These are phyloP conservation scores for Patiria pectinifera DNA, from an alignment of 53 echinoderm and acorn worm genomes.

Conservation along the genomic window DNA sequence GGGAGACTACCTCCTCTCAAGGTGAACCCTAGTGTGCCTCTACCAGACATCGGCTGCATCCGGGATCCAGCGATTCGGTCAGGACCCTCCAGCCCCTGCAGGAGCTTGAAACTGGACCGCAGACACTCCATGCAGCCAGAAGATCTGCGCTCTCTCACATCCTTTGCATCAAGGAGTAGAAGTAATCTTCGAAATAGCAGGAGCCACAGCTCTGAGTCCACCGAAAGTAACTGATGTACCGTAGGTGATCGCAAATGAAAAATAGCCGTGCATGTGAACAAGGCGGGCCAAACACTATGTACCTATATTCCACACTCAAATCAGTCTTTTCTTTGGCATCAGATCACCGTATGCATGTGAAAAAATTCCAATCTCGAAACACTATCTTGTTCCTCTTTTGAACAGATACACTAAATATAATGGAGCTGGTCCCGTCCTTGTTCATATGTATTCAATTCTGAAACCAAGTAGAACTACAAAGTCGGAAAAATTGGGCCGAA, in stretches of 20 bases:
- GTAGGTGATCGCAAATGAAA: background rate
- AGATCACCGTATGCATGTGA: too few relatives aligned
- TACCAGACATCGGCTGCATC: slow-evolving; percentile 79
- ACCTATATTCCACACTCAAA: too few relatives aligned
- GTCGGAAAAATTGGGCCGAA: too few relatives aligned
- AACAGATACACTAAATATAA: too few relatives aligned
- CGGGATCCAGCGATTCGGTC: slow-evolving; percentile 37
- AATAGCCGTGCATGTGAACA: background rate
- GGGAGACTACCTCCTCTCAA: slow-evolving; percentile 87
- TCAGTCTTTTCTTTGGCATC: too few relatives aligned
- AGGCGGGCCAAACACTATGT: too few relatives aligned
- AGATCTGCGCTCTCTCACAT: slow-evolving; percentile 74
- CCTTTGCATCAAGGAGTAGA: slow-evolving; percentile 39
- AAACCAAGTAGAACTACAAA: too few relatives aligned
- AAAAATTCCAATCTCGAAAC: too few relatives aligned
- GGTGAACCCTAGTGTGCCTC: slow-evolving; percentile 72
- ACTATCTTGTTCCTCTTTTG: too few relatives aligned
- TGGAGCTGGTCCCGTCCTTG: too few relatives aligned
- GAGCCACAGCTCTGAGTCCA: slow-evolving; percentile 45
- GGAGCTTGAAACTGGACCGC: slow-evolving; percentile 57
- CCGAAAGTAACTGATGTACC: slow-evolving; percentile 33
- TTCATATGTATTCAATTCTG: too few relatives aligned
- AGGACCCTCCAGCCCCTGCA: slow-evolving; percentile 43
- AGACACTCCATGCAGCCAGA: slow-evolving; percentile 81
- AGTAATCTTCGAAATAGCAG: slow-evolving; percentile 22